These are phyloP conservation scores for Sternotherus odoratus DNA, from an alignment of 2,797 vertebrate genomes.

Conservation along the genomic window DNA sequence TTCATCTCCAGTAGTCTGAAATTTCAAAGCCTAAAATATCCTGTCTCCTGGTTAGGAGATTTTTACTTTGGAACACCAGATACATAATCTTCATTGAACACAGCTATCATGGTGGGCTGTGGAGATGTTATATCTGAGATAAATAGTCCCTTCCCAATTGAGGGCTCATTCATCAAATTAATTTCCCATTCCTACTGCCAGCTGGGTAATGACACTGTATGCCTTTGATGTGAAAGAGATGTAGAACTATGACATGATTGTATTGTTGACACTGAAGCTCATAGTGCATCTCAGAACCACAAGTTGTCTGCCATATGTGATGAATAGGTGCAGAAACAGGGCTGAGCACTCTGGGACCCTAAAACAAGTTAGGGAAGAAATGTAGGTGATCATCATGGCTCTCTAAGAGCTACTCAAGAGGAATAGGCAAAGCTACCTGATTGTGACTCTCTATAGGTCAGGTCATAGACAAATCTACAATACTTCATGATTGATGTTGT, in stretches of 20 bases:
- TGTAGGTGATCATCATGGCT: neutral
- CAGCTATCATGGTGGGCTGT: neutral
- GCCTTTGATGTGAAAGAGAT: neutral
- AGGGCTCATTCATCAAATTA: neutral
- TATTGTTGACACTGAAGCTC: neutral
- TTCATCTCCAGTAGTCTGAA: neutral
- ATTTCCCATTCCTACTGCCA: neutral
- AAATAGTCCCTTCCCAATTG: neutral
- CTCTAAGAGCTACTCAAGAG: neutral
- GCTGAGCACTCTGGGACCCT: neutral
- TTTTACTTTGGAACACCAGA: neutral
- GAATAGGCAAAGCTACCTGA: neutral
- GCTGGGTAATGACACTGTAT: neutral
- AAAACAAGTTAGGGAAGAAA: neutral
- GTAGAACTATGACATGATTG: neutral
- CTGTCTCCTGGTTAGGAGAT: neutral
- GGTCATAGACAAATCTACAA: neutral
- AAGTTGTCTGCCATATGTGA: neutral
- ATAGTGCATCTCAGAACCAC: neutral
- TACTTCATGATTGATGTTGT: neutral
- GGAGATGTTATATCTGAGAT: neutral
- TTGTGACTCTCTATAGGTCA: neutral
- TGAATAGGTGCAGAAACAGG: neutral
- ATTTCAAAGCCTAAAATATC: neutral
- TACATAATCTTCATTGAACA: neutral